Evolutionary conservation across 2,797 vertebrate genomes (phyloP).

Genomic region (Hyperoplus immaculatus): DNA sequence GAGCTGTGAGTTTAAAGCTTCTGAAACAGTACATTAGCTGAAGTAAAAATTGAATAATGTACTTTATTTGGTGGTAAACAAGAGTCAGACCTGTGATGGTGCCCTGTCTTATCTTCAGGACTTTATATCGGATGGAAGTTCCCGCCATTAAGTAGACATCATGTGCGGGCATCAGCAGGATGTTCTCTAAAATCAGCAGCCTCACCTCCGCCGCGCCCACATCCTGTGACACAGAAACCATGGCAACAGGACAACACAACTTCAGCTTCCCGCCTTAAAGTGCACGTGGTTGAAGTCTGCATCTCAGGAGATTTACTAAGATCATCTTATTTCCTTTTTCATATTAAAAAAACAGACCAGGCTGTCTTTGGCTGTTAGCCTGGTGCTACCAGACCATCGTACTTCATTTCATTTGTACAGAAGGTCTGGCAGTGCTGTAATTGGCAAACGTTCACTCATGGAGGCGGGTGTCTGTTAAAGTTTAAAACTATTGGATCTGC

Average conservation of each 20-base stretch:
- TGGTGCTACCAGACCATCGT: too few relatives aligned
- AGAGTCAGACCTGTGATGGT: constrained; percentile 91
- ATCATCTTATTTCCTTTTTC: not conserved
- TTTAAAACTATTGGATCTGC: too few relatives aligned
- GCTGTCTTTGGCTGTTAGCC: not conserved
- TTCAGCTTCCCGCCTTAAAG: constrained; percentile 36
- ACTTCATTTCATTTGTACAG: too few relatives aligned
- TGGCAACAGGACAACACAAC: constrained; percentile 54
- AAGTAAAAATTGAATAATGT: not conserved
- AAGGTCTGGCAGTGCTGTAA: too few relatives aligned
- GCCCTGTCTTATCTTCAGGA: constrained; percentile 96
- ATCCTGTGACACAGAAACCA: constrained; percentile 83
- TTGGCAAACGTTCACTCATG: too few relatives aligned
- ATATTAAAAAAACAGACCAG: constrained; percentile 11
- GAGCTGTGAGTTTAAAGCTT: not conserved
- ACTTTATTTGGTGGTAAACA: not conserved
- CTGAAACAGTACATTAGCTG: not conserved
- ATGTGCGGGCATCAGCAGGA: constrained; percentile 92
- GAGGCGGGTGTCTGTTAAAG: too few relatives aligned
- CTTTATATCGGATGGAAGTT: constrained; percentile 91
- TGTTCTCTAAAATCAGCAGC: constrained; percentile 97
- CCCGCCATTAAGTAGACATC: constrained; percentile 94
- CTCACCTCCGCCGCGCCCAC: constrained; percentile 93
- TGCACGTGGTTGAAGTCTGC: not conserved
- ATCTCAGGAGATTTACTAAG: constrained; percentile 9